Evolutionary conservation across 1,140 invertebrate genomes (phyloP).

Genomic region (Drosophila mauritiana): DNA sequence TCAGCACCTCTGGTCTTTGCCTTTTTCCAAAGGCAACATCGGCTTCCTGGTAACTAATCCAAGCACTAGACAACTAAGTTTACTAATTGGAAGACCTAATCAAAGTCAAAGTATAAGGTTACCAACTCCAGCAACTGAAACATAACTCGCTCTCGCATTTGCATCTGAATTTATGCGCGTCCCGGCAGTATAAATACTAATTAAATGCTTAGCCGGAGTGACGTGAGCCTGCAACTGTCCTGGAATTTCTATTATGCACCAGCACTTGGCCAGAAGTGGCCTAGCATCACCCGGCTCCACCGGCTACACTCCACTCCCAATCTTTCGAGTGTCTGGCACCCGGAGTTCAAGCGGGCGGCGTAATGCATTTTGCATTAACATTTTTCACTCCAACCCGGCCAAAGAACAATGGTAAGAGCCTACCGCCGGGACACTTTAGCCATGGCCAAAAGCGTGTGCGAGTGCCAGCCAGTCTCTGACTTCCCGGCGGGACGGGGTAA

Average conservation of each 20-base stretch:
- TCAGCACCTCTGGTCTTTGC: neutral
- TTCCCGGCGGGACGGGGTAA: neutral
- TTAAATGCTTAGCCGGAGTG: slow-evolving; percentile 57
- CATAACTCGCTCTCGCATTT: slow-evolving; percentile 55
- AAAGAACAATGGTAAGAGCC: slow-evolving; percentile 44
- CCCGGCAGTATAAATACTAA: slow-evolving; percentile 59
- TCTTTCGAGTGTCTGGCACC: slow-evolving; percentile 34
- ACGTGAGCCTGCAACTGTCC: slow-evolving; percentile 41
- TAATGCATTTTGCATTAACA: slow-evolving; percentile 82
- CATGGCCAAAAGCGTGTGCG: slow-evolving; percentile 30
- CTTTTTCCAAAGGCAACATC: neutral
- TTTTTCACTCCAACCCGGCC: slow-evolving; percentile 45
- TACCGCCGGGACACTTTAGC: slow-evolving; percentile 60
- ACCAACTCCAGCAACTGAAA: slow-evolving; percentile 35
- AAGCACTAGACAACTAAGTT: neutral
- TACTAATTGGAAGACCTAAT: slow-evolving; percentile 43
- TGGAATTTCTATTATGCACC: slow-evolving; percentile 44
- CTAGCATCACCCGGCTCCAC: slow-evolving; percentile 2
- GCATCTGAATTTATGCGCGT: slow-evolving; percentile 56
- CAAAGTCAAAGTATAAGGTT: slow-evolving; percentile 21
- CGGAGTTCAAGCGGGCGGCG: slow-evolving; percentile 66
- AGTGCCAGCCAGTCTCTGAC: slow-evolving; percentile 48
- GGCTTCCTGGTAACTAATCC: slow-evolving; percentile 23
- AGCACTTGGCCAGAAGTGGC: slow-evolving; percentile 46
- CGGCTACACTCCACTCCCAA: neutral